Base-by-base conservation (phyloP, 2,888 invertebrate species). In the Oligia fasciuncula region DNA sequence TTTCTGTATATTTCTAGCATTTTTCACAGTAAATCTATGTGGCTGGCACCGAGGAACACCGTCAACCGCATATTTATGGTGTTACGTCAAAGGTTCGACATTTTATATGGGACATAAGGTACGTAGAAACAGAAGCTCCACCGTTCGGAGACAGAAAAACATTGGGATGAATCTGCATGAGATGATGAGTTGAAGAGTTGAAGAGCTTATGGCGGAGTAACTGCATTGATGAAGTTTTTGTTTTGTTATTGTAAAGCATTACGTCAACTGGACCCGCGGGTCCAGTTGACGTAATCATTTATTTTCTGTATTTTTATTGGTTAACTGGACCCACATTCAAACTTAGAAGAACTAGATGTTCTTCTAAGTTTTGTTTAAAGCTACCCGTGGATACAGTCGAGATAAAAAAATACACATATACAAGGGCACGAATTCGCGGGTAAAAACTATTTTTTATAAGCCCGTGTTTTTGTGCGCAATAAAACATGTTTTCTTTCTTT, bases 1-100 rank as follows among this genome's bases (percentile, higher is more conserved):
- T 84, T 75, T 73, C 35, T 75, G 49, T 66, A 49, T 70, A 49
- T 76, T 63, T 75, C 74, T 70, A 81, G 49, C 2, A n/a, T 84
- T 84, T 84, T 81, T 74, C n/a, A 63, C 13, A 57, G 66, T 49
- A 40, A 68, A 65, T 74, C 74, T 72, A 66, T 76, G 85, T 75
- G 85, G 2, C 84, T 84, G 84, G 85, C 73, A 84, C 84, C 68
- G 69, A 63, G 77, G 60, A 40, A 67, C 75, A 77, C 84, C 81
- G 77, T 19, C 49, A 29, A 46, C 60, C 13, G 13, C 6, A 70
- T 62, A 70, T 84, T 75, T 85, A 84, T 63, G 29, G 43, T n/a
- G 13, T 40, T n/a, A 77, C 57, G 81, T 69, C 62, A 69, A 9
- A 4, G 14, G 11, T 84, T 81, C 57, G 81, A 85, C 84, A 57